A percentile compares a stretch with the other conserved stretches of the same genome.
Conservation (phyloP, 2,113 vertebrate species). For the Larimichthys crocea region DNA sequence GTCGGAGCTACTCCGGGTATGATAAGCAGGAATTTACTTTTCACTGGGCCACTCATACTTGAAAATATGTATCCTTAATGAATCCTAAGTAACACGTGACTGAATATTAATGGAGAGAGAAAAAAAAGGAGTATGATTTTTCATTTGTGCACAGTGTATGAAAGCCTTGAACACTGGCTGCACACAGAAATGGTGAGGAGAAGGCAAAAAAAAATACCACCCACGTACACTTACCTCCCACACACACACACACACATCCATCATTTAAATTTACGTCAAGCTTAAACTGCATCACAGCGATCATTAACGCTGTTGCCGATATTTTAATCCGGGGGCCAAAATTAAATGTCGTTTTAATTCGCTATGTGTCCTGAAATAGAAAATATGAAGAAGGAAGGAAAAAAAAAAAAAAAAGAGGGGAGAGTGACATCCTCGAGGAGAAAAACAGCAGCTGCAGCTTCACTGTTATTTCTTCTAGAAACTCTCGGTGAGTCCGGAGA, state of each 20-base stretch:
- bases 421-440: background rate
- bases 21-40: conserved; percentile 3
- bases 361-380: background rate
- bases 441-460: conserved; percentile 27
- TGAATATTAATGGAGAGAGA: conserved; percentile 21
- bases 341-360: conserved; percentile 40
- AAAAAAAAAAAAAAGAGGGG: too few species aligned
- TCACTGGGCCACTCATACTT: background rate
- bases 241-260: conserved; percentile 50
- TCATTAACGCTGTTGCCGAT: conserved; percentile 33
- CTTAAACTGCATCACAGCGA: conserved; percentile 33
- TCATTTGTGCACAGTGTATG: conserved; percentile 9
- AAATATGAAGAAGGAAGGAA: background rate
- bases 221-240: conserved; percentile 66
- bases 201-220: conserved; percentile 67
- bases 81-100: conserved; percentile 26
- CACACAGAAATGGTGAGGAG: conserved; percentile 44
- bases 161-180: conserved; percentile 53
- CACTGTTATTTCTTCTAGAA: conserved; percentile 35
- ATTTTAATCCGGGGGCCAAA: conserved; percentile 22
- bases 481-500: conserved; percentile 28
- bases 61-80: conserved; percentile 9
- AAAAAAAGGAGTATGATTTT: conserved; percentile 7
- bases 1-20: background rate
- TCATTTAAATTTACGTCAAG: conserved; percentile 65